phyloP scores from a whole-genome alignment of 1,140 invertebrate species.

The Neodiprion pinetum region DNA sequence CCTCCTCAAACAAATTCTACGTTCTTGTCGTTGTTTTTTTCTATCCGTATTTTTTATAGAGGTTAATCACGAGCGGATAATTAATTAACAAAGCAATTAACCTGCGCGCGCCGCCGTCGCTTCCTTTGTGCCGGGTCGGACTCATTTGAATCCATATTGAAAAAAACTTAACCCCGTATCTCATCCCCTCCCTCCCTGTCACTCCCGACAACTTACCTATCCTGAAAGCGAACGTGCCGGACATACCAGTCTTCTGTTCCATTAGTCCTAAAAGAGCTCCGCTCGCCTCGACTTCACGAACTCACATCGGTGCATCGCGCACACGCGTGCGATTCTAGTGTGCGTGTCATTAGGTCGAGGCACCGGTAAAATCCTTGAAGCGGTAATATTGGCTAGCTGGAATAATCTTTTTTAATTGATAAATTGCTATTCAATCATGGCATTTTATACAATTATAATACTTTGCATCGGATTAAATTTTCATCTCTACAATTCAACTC shows the following conservation, averaged over 20 bases:
- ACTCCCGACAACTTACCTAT: neutral
- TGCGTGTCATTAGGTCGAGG: no score
- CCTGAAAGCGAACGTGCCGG: neutral
- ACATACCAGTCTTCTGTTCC: neutral
- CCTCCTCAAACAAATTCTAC: neutral
- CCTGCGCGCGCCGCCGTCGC: neutral
- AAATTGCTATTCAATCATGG: no score
- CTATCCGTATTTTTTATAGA: neutral
- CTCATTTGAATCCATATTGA: conserved; percentile 7
- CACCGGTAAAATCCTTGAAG: no score
- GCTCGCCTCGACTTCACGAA: no score
- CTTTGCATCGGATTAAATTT: no score
- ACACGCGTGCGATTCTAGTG: no score
- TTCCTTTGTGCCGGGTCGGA: neutral
- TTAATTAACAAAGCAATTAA: conserved; percentile 5
- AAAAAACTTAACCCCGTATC: neutral
- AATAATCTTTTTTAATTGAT: no score
- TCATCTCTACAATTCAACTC: no score
- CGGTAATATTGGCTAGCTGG: no score
- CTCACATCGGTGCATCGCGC: no score
- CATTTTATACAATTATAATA: no score
- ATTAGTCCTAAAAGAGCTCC: conserved; percentile 5
- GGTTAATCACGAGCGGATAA: neutral
- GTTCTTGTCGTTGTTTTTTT: neutral
- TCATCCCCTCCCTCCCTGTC: neutral